Base-by-base conservation (phyloP, 2,888 invertebrate species). In the Polylopha cassiicola region DNA sequence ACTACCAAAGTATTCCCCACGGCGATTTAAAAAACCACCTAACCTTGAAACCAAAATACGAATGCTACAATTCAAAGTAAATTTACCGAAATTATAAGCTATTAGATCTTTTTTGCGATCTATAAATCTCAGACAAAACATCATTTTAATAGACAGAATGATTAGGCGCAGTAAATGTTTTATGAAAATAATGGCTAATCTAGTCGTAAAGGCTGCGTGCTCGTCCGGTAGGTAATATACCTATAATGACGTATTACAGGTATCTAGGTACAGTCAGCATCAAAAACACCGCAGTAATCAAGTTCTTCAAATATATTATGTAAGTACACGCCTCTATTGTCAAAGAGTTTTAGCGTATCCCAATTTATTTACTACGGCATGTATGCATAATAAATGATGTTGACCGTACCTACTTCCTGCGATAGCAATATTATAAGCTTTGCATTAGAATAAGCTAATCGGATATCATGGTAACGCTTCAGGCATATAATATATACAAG, bases 21-120 rank as follows among this genome's bases (percentile, higher is more conserved):
- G n/a, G n/a, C n/a, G n/a, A n/a, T n/a, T n/a, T n/a, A n/a, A n/a
- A n/a, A n/a, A n/a, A n/a, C n/a, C n/a, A n/a, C n/a, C n/a, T n/a
- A 36, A 10, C 41, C 30, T 41, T 30, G 30, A 34, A 29, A 23
- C 11, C 15, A 20, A 41, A 29, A 30, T 6, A 34, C 34, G 23
- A 18, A 8, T 23, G 39, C 23, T 39, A 44, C 38, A 50, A 48
- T 53, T 53, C 43, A 30, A 30, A 43, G 47, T 39, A 43, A 53
- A 52, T 50, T 43, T 42, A 37, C 47, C 33, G 39, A 53, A 55
- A 55, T 56, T 53, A 53, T 51, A 46, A 47, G 50, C 45, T 45
- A 50, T 49, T 48, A 39, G 26, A 26, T 18, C 8, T 20, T 65
- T 67, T 68, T 65, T 66, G 65, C 52, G 22, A 44, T 52, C 56